These are phyloP conservation scores for Ctenopoma kingsleyae DNA, from an alignment of 2,797 vertebrate genomes.

Conservation along the genomic window DNA sequence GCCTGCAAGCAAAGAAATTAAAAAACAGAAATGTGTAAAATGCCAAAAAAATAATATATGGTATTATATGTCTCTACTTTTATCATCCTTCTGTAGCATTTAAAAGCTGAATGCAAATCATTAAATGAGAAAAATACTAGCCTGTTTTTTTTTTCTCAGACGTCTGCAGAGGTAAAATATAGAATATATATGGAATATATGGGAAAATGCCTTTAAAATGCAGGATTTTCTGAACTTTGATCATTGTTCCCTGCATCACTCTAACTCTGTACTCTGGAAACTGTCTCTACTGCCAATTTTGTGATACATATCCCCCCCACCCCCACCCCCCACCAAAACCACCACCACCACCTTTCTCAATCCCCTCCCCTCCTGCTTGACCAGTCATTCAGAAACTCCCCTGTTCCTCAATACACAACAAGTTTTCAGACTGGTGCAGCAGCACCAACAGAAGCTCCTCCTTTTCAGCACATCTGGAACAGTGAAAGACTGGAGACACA, in stretches of 20 bases:
- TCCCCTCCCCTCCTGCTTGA: background rate
- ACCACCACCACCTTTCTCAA: slow-evolving; percentile 18
- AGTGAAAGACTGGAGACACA: slow-evolving; percentile 5
- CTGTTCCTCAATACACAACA: slow-evolving; percentile 23
- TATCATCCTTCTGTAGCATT: background rate
- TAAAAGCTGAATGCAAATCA: background rate
- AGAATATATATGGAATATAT: too few relatives aligned
- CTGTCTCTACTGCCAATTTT: background rate
- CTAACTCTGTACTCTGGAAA: background rate
- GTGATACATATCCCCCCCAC: background rate
- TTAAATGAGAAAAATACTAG: too few relatives aligned
- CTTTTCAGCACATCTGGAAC: slow-evolving; percentile 50
- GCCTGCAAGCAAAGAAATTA: background rate
- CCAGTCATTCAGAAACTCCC: slow-evolving; percentile 30
- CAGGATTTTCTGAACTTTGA: background rate
- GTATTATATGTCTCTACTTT: too few relatives aligned
- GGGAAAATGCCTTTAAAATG: background rate
- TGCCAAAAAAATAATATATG: too few relatives aligned
- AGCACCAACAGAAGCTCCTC: slow-evolving; percentile 51
- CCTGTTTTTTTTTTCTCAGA: too few relatives aligned
- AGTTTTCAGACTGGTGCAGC: slow-evolving; percentile 21
- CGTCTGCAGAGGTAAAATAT: too few relatives aligned
- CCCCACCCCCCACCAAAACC: background rate
- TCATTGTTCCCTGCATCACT: too few relatives aligned
- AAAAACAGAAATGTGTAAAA: too few relatives aligned